phyloP scores from a whole-genome alignment of 2,113 vertebrate species.

The Odontophorus gujanensis region DNA sequence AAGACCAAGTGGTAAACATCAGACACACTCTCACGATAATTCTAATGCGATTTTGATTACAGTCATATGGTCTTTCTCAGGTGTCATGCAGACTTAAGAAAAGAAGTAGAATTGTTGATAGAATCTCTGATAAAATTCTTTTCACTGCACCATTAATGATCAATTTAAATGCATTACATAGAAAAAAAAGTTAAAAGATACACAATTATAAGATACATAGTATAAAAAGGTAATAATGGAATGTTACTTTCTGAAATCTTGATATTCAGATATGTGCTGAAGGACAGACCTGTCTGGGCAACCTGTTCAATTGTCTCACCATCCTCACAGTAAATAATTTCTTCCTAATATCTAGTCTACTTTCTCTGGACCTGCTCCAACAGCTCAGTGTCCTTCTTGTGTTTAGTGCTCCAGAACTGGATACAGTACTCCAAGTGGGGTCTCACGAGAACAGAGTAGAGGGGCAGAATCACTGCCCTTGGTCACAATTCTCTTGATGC shows the following conservation, averaged over 20 bases:
- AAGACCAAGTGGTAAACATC: background rate
- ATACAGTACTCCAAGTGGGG: no score
- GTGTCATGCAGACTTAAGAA: background rate
- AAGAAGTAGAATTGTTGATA: background rate
- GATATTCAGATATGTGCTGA: background rate
- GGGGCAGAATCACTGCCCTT: no score
- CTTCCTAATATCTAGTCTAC: no score
- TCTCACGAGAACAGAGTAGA: no score
- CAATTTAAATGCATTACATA: constrained; percentile 18
- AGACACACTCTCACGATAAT: background rate
- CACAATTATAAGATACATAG: background rate
- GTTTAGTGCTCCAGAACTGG: no score
- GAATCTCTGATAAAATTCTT: background rate
- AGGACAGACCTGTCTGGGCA: background rate
- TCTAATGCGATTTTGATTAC: background rate
- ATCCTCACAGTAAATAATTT: no score
- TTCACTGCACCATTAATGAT: background rate
- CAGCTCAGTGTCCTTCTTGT: no score
- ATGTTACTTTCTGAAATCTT: background rate
- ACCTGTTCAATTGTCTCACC: no score
- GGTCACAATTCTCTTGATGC: no score
- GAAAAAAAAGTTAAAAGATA: background rate
- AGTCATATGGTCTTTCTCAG: background rate
- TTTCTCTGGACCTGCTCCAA: no score
- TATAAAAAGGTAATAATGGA: background rate